Conservation (phyloP, 2,888 invertebrate species). For the Drosophila algonquin region DNA sequence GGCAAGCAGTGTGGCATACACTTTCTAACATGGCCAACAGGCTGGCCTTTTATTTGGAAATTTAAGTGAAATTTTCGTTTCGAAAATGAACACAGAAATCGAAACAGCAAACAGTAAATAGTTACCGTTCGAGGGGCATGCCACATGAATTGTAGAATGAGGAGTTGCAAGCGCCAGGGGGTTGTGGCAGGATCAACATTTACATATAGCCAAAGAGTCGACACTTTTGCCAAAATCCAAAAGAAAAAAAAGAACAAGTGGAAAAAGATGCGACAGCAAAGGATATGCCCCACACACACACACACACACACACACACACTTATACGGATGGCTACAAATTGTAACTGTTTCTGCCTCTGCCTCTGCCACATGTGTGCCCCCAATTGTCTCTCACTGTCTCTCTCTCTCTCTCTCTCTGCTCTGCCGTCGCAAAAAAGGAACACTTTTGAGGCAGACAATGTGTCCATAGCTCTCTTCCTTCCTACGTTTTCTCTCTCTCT, state of each 20-base stretch:
- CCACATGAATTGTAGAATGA: too few relatives aligned
- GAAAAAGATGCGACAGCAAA: neutral
- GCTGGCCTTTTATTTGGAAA: neutral
- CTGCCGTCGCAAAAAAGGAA: constrained; percentile 6
- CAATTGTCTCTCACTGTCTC: constrained; percentile 18
- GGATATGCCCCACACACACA: constrained; percentile 26
- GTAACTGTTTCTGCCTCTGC: constrained; percentile 70
- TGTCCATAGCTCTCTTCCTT: constrained; percentile 52
- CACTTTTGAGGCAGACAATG: constrained; percentile 55
- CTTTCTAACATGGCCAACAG: neutral
- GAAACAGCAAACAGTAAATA: neutral
- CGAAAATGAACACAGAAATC: neutral
- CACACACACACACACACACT: constrained; percentile 3
- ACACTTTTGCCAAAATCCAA: constrained; percentile 50
- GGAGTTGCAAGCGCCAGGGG: constrained; percentile 19
- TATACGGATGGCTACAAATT: constrained; percentile 58
- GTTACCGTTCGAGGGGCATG: neutral
- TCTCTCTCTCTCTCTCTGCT: neutral
- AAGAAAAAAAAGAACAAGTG: neutral
- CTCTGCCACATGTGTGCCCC: constrained; percentile 61
- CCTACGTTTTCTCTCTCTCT: neutral
- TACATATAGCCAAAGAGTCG: constrained; percentile 49
- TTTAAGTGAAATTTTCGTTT: neutral
- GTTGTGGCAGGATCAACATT: constrained; percentile 59
- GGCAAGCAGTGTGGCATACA: neutral